Conservation (phyloP, 2,113 vertebrate genomes). For the Periophthalmodon schlosseri region DNA sequence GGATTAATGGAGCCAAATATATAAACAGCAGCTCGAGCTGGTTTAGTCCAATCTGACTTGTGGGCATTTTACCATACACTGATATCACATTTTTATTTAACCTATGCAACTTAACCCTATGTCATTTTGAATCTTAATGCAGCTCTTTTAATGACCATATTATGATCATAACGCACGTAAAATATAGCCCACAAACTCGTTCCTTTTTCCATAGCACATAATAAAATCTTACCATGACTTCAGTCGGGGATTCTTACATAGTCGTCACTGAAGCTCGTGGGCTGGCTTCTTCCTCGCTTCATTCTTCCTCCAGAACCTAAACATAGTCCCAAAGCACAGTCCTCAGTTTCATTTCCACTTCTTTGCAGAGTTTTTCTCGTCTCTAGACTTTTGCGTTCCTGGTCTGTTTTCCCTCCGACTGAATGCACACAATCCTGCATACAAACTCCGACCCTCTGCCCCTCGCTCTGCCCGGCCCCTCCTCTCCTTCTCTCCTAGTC, state of each 20-base stretch:
- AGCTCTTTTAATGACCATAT: no score
- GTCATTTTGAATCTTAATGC: no score
- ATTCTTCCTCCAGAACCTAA: constrained; percentile 30
- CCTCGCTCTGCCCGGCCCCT: constrained; percentile 23
- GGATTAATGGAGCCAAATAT: no score
- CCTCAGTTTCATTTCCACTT: not conserved
- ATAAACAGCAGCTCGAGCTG: no score
- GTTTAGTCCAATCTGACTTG: no score
- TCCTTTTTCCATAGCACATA: not conserved
- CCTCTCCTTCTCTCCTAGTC: not conserved
- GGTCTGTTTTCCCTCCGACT: constrained; percentile 20
- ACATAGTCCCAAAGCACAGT: constrained; percentile 16
- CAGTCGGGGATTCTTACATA: constrained; percentile 67
- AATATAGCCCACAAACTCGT: not conserved
- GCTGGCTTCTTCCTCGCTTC: constrained; percentile 44
- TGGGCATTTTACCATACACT: no score
- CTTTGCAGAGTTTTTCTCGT: not conserved
- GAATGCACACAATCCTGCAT: constrained; percentile 49
- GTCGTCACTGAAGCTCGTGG: constrained; percentile 55
- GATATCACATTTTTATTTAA: no score
- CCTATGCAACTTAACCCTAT: no score
- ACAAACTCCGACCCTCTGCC: constrained; percentile 34
- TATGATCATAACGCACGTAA: not conserved
- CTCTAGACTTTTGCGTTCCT: constrained; percentile 3
- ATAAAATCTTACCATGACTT: constrained; percentile 68